These are phyloP conservation scores for Himalopsyche japonica DNA, from an alignment of 2,888 invertebrate species.

Conservation along the genomic window DNA sequence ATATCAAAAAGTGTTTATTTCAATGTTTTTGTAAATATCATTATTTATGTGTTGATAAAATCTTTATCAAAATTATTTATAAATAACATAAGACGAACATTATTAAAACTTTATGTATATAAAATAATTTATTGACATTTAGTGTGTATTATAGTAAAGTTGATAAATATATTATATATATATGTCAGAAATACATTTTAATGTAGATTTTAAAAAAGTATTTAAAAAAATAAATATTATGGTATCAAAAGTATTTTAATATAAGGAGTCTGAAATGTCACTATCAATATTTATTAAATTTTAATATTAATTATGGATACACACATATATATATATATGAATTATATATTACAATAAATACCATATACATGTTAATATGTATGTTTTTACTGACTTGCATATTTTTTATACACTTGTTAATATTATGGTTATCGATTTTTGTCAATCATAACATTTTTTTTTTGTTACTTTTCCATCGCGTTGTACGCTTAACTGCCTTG, in stretches of 20 bases:
- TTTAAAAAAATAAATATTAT: background rate
- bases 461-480: background rate
- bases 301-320: background rate
- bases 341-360: background rate
- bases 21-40: too few relatives aligned
- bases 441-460: too few relatives aligned
- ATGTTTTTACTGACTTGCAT: background rate
- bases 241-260: background rate
- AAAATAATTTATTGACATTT: background rate
- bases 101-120: background rate
- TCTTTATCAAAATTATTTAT: too few relatives aligned
- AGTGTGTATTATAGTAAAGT: background rate
- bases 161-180: background rate
- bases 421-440: background rate
- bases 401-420: constrained; percentile 1
- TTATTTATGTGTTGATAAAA: too few relatives aligned
- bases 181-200: background rate
- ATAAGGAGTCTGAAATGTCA: constrained; percentile 1
- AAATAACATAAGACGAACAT: too few relatives aligned
- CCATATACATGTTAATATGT: background rate
- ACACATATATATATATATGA: too few relatives aligned
- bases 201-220: too few relatives aligned
- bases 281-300: background rate
- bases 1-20: too few relatives aligned
- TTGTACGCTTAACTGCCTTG: too few relatives aligned